Evolutionary conservation across 2,888 invertebrate genomes (phyloP).

Genomic region (Acholoe squamosa): DNA sequence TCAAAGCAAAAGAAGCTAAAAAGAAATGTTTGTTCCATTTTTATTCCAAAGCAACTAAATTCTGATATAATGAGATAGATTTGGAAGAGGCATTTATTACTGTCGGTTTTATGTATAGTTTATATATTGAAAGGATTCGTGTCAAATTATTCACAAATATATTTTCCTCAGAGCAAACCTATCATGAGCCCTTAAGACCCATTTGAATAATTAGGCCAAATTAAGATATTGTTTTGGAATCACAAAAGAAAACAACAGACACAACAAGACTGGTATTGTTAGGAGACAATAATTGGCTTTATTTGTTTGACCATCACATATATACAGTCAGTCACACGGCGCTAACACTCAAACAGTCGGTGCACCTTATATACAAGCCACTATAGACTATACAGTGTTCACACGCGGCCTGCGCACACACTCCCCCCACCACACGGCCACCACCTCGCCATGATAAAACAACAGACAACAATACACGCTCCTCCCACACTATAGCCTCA

Average conservation of each 20-base stretch:
- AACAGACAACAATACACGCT: not conserved
- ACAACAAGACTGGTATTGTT: not conserved
- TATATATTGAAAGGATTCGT: too few relatives aligned
- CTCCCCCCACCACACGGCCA: not conserved
- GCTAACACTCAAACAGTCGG: not conserved
- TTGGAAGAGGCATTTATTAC: too few relatives aligned
- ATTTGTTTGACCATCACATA: constrained; percentile 40
- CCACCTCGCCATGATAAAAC: not conserved
- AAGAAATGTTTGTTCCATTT: too few relatives aligned
- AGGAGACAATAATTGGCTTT: constrained; percentile 55
- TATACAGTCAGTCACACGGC: constrained; percentile 31
- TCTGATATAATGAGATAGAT: too few relatives aligned
- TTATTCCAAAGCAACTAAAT: too few relatives aligned
- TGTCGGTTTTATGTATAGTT: too few relatives aligned
- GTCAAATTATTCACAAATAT: too few relatives aligned
- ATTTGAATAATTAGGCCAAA: too few relatives aligned
- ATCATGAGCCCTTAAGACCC: too few relatives aligned
- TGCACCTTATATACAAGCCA: constrained; percentile 39
- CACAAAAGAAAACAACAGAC: not conserved
- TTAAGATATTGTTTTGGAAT: too few relatives aligned
- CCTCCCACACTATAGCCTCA: not conserved
- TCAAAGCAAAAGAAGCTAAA: too few relatives aligned
- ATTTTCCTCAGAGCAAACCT: too few relatives aligned
- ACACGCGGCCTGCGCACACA: not conserved
- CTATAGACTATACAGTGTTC: constrained; percentile 32